These are phyloP conservation scores for Drosophila sturtevanti DNA, from an alignment of 1,140 invertebrate species.

Conservation along the genomic window DNA sequence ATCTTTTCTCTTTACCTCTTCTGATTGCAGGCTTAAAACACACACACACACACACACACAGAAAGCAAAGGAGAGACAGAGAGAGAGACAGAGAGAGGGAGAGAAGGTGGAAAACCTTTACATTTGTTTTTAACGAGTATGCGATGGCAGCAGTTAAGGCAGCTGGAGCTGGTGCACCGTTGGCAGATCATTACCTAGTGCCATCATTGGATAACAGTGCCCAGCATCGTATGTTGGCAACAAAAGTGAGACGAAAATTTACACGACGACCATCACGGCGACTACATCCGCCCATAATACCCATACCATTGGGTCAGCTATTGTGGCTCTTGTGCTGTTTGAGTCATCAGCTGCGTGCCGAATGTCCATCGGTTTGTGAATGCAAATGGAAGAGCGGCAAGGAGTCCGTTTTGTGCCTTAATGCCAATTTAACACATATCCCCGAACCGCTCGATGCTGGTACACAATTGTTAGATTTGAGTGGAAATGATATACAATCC, in stretches of 20 bases:
- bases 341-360: slow-evolving; percentile 79
- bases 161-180: slow-evolving; percentile 39
- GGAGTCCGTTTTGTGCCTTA: slow-evolving; percentile 90
- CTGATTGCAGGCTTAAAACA: background rate
- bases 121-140: slow-evolving; percentile 45
- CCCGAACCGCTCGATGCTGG: slow-evolving; percentile 88
- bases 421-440: slow-evolving; percentile 88
- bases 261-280: slow-evolving; percentile 46
- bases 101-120: background rate
- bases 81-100: no score
- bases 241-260: slow-evolving; percentile 73
- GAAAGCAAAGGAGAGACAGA: no score
- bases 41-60: slow-evolving; percentile 31
- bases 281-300: slow-evolving; percentile 65
- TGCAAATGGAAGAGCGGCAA: slow-evolving; percentile 94
- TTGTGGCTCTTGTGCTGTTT: slow-evolving; percentile 74
- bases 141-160: slow-evolving; percentile 61
- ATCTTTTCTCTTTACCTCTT: background rate
- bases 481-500: slow-evolving; percentile 87
- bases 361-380: slow-evolving; percentile 89
- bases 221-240: slow-evolving; percentile 60
- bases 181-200: slow-evolving; percentile 19
- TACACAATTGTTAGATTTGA: slow-evolving; percentile 90
- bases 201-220: slow-evolving; percentile 67
- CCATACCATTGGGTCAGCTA: slow-evolving; percentile 59